Evolutionary conservation across 2,797 vertebrate genomes (phyloP), one percentile per base, ranked within the genome.

Genomic region (Menidia menidia): DNA sequence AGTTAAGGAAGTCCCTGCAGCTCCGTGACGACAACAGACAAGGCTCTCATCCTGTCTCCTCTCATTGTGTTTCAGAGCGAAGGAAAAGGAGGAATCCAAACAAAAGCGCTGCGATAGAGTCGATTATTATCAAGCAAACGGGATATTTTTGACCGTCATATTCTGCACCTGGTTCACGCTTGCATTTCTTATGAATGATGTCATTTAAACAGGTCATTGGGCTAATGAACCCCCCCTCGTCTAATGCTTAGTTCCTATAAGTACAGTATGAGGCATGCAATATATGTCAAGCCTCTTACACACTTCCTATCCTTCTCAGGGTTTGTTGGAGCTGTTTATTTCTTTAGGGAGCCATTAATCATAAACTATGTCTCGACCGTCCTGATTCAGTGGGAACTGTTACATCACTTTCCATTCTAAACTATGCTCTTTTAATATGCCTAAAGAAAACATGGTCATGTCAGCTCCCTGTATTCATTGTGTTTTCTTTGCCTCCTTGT

Each of bases 41-140:
- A 77, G 55, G 55, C 72, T 74, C 86, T 84, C 83, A 84, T 89
- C 88, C 87, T 83, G 87, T 88, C 80, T 83, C 81, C 87, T 82
- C 60, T 76, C 81, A 81, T 78, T 88, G 86, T 90, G 56, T 81
- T 85, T 54, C 25, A 11, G 3, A 31, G 64, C 31, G 51, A 66
- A 68, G 75, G 78, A 82, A 84, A 64, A 69, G 58, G 51, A 79
- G 48, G 76, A 75, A 82, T 71, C 55, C 61, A 68, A 86, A 84
- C 87, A 88, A 78, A 70, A 53, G 63, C 57, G 16, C 53, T 45
- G 64, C 61, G 35, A 31, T 41, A 4, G 30, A 48, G 15, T 60
- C 64, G 57, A 71, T 81, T 51, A 68, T 82, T 76, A 68, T 77
- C 80, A 79, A 72, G 44, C 63, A 62, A 35, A n/a, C 39, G 35